Conservation (phyloP, 37 sponge, comb jelly and placozoan genomes). For the Crambe crambe region DNA sequence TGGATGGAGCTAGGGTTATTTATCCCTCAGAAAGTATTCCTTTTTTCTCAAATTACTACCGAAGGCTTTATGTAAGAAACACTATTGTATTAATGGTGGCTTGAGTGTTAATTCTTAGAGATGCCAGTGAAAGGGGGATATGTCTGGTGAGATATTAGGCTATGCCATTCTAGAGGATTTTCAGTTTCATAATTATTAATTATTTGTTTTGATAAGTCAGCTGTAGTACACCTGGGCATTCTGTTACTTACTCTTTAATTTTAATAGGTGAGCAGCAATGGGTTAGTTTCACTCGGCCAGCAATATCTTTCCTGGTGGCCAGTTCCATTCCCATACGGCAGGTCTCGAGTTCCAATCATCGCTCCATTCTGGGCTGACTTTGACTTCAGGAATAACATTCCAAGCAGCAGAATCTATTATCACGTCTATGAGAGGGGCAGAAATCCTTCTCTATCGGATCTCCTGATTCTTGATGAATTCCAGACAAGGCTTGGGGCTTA, state of each 20-base stretch:
- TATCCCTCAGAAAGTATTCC: constrained; percentile 2
- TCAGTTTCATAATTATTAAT: background rate
- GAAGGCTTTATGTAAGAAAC: constrained; percentile 20
- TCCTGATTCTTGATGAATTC: constrained; percentile 13
- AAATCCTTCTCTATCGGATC: background rate
- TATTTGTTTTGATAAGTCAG: background rate
- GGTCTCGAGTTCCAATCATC: constrained; percentile 18
- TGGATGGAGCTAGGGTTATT: constrained; percentile 6
- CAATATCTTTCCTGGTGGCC: constrained; percentile 36
- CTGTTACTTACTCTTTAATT: background rate
- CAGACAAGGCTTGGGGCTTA: background rate
- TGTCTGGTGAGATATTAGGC: too few species aligned
- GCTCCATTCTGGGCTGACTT: constrained; percentile 63
- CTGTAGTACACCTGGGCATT: background rate
- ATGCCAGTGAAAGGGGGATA: background rate
- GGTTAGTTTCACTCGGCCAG: constrained; percentile 44
- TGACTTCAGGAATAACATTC: constrained; percentile 25
- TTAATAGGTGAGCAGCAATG: constrained; percentile 52
- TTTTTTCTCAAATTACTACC: constrained; percentile 7
- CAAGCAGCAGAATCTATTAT: constrained; percentile 5
- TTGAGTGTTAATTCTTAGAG: background rate
- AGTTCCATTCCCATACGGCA: constrained; percentile 45
- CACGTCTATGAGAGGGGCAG: background rate
- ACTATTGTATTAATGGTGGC: background rate
- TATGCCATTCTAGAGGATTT: too few species aligned